Evolutionary conservation across 2,113 vertebrate genomes (phyloP), one percentile per base, ranked within the genome.

Genomic region (Sinocyclocheilus maitianheensis): DNA sequence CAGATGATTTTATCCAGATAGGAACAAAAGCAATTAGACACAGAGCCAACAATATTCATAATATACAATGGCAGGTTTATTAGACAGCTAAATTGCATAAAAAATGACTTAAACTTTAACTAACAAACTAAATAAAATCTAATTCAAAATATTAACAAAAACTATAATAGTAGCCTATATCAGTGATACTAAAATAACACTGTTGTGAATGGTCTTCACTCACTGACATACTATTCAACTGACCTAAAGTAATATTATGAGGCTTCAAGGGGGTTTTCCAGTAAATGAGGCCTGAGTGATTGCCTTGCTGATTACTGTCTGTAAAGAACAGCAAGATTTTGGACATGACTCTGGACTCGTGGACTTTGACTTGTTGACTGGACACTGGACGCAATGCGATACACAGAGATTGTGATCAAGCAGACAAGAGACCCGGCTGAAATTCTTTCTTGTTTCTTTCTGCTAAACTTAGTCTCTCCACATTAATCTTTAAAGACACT

Each of bases 251-350:
- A 26, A 63, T 65, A 65, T 12, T 2, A 18, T 69, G 30, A 18
- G 30, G 16, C 67, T 71, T 40, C 34, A 20, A 10, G 8, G 14
- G 34, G 16, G 26, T 34, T 8, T 37, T 37, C 30, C 30, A 37
- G 30, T 34, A 37, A 37, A 18, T 18, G 30, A 71, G 34, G 5
- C 3, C 67, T 46, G 20, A 14, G 53, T 40, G 53, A 78, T 62
- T 58, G 9, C 16, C 18, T 4, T 40, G 5, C 12, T 22, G 77
- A 80, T 80, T 46, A n/a, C 55, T 46, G 78, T 63, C 34, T 9
- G 78, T 80, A 80, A 63, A 63, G 34, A 80, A 79, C 53, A 62
- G 55, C 30, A 16, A 43, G 55, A 80, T 78, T 78, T 60, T 78
- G 51, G 22, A 34, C 58, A 22, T 58, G 53, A 20, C 30, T 79